Percentiles rank a stretch among this genome's conserved stretches.
phyloP scores from a whole-genome alignment of 1,140 invertebrate species.

The Drosophila orosa region DNA sequence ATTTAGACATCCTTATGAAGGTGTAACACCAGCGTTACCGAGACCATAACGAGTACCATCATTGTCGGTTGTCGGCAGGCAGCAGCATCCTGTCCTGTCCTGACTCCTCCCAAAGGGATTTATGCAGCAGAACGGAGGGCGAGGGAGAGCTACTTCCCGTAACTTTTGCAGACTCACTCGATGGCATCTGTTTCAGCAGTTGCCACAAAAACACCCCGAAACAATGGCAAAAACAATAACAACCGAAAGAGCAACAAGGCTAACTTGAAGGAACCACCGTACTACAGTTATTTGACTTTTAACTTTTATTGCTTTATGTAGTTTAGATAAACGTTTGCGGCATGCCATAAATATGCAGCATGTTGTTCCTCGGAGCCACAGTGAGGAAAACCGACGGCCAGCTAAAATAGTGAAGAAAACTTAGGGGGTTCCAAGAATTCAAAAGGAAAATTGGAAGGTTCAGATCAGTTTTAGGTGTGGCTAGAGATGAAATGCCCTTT shows the following conservation, averaged over 20 bases:
- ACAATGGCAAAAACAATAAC: conserved; percentile 49
- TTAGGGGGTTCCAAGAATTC: neutral
- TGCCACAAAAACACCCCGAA: conserved; percentile 44
- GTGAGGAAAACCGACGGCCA: too few relatives aligned
- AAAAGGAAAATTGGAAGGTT: conserved; percentile 13
- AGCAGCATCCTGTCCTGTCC: conserved; percentile 9
- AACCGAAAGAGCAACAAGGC: conserved; percentile 40
- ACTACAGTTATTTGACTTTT: conserved; percentile 80
- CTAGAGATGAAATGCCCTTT: neutral
- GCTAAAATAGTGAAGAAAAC: conserved; percentile 27
- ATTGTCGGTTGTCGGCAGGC: conserved; percentile 42
- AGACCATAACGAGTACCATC: conserved; percentile 47
- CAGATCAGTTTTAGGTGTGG: too few relatives aligned
- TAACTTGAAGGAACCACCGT: conserved; percentile 53
- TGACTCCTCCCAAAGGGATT: conserved; percentile 42
- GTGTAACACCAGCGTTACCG: conserved; percentile 16
- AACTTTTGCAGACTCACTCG: conserved; percentile 17
- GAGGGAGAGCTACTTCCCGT: neutral
- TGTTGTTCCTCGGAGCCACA: conserved; percentile 10
- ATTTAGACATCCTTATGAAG: conserved; percentile 23
- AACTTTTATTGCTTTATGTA: conserved; percentile 83
- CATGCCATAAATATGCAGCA: conserved; percentile 79
- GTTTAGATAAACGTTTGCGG: conserved; percentile 82
- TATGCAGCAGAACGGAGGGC: neutral
- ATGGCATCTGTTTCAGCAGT: conserved; percentile 44